Evolutionary conservation across 2,113 vertebrate genomes (phyloP), one percentile per base, ranked within the genome.

Genomic region (Ceyx cyanopectus): DNA sequence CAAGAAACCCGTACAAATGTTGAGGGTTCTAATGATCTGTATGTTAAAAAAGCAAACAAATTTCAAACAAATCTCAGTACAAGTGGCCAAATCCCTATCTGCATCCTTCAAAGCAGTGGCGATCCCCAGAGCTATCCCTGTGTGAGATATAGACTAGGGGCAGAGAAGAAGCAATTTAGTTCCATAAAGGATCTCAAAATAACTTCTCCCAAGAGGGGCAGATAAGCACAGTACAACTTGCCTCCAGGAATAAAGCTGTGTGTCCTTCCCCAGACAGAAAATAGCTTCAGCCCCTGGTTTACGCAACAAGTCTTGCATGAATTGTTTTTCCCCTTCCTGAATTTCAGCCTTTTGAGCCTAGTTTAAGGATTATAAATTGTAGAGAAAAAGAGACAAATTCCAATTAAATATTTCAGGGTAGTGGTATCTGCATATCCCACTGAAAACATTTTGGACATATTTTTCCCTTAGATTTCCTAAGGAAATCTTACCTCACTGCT

Each of bases 401-500:
- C 85, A 72, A 45, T 54, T n/a, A 85, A 90, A 70, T 60, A 77
- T 87, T 90, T 87, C 85, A 83, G 60, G 72, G 68, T 48, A 90
- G 63, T 6, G 2, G 6, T 29, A 85, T 85, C 90, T 91, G 72
- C 90, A 81, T 85, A 63, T 12, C 43, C 65, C 60, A 70, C 68
- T 40, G 76, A 82, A 91, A 95, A 85, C 73, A 87, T 8, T 81
- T 48, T 18, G 60, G 79, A 81, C 29, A 74, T 3, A 3, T 76
- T 73, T 92, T 89, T 81, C 46, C 29, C 68, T 67, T 32, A 81
- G 90, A 94, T 95, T 95, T 93, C 83, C 75, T 74, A 53, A 68
- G 85, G 78, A 45, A 70, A 69, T 62, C 85, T 85, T 66, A 82
- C 81, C 60, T 85, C 67, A 43, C 30, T 46, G 78, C 81, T 81